phyloP scores from a whole-genome alignment of 2,797 vertebrate species.

The Chelonia mydas region DNA sequence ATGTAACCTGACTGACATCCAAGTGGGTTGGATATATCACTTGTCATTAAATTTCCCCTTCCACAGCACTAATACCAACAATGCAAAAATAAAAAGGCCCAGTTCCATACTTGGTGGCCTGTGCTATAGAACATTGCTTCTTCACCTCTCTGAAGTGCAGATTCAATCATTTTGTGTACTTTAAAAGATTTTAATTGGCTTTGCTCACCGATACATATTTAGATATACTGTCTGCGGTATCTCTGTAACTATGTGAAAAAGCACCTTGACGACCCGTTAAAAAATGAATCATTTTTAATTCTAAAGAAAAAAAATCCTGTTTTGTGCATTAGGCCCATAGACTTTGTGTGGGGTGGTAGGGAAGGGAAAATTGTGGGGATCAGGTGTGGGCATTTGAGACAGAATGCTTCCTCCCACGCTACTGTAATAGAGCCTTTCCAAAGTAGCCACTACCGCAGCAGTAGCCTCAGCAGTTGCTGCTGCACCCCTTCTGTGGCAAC shows the following conservation, averaged over 20 bases:
- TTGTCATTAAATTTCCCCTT: not conserved
- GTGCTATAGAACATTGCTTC: not conserved
- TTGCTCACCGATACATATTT: not conserved
- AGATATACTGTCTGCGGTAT: not conserved
- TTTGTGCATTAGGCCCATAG: not conserved
- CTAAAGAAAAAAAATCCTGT: not conserved
- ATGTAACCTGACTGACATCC: not conserved
- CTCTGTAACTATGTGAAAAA: not conserved
- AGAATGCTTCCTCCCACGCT: not conserved
- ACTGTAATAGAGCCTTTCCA: not conserved
- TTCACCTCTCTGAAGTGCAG: not conserved
- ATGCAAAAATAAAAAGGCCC: not conserved
- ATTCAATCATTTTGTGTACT: not conserved
- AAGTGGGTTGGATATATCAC: not conserved
- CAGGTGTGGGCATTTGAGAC: not conserved
- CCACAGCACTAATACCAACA: not conserved
- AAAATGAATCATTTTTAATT: not conserved
- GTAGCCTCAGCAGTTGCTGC: not conserved
- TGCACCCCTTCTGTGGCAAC: not conserved
- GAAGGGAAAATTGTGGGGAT: not conserved
- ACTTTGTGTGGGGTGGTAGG: not conserved
- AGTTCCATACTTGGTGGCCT: not conserved
- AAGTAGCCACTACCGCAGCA: accelerated
- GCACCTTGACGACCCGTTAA: not conserved
- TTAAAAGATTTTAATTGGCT: not conserved